Conservation (phyloP, 64 coral and sea anemone genomes). For the Stylophora pistillata region DNA sequence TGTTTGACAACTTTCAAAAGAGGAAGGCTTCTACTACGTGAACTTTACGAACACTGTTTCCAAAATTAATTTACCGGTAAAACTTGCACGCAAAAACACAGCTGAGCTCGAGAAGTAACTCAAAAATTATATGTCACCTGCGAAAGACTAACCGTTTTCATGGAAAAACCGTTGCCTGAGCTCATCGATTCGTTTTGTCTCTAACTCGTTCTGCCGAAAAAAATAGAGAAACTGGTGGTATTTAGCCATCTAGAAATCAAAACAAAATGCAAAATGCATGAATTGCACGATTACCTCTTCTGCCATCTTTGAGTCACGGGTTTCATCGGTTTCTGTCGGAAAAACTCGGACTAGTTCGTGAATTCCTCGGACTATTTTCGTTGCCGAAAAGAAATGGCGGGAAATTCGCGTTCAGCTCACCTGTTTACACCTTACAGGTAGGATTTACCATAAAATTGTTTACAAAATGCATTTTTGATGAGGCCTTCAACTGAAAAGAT, state of each 20-base stretch:
- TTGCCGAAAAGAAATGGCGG: neutral
- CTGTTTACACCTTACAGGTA: neutral
- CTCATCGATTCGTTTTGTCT: constrained; percentile 25
- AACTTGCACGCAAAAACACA: too few relatives aligned
- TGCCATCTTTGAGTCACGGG: constrained; percentile 12
- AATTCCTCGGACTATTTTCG: neutral
- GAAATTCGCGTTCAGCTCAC: neutral
- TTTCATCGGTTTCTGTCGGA: constrained; percentile 14
- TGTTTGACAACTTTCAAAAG: too few relatives aligned
- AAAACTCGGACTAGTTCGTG: neutral
- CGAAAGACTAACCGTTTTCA: constrained; percentile 20
- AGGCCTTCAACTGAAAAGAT: constrained; percentile 2
- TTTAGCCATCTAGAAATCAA: neutral
- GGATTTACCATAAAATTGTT: neutral
- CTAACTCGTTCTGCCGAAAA: constrained; percentile 17
- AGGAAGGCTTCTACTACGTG: too few relatives aligned
- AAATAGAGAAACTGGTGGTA: neutral
- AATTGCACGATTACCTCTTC: constrained; percentile 15
- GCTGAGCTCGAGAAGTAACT: too few relatives aligned
- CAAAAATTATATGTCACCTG: neutral
- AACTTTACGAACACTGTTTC: too few relatives aligned
- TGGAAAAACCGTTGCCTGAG: constrained; percentile 43
- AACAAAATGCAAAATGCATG: constrained; percentile 37
- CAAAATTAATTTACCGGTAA: too few relatives aligned
- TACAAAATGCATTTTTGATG: constrained; percentile 37